phyloP scores from a whole-genome alignment of 2,113 vertebrate species.

The Tauraco erythrolophus region DNA sequence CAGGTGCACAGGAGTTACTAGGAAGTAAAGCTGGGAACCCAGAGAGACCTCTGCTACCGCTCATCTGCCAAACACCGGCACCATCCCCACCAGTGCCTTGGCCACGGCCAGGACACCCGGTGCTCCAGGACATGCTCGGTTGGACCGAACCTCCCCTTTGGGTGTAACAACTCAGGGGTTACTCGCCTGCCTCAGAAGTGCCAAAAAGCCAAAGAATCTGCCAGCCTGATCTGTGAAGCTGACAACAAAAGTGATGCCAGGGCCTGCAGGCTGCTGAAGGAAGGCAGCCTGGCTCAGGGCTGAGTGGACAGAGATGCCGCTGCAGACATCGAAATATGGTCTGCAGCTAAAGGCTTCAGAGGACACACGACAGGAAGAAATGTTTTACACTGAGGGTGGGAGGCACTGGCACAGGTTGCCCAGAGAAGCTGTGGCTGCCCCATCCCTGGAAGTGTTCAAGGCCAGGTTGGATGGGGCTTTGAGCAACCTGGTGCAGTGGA shows the following conservation, averaged over 20 bases:
- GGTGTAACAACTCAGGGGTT: background rate
- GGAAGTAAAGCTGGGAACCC: background rate
- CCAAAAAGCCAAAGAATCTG: background rate
- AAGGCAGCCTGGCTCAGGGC: background rate
- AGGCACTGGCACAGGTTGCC: too few relatives aligned
- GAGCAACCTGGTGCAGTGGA: too few relatives aligned
- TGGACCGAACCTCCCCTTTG: background rate
- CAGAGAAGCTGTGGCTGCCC: too few relatives aligned
- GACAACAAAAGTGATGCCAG: background rate
- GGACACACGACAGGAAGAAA: background rate
- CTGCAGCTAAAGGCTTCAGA: background rate
- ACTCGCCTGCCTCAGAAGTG: background rate
- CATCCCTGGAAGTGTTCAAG: too few relatives aligned
- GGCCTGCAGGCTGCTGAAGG: background rate
- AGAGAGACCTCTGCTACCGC: background rate
- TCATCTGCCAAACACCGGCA: fast-evolving
- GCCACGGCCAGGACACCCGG: too few relatives aligned
- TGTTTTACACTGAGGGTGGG: too few relatives aligned
- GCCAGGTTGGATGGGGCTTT: too few relatives aligned
- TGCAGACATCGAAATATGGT: fast-evolving
- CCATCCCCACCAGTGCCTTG: fast-evolving
- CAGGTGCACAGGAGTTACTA: fast-evolving
- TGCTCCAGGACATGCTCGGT: fast-evolving
- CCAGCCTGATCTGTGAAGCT: background rate
- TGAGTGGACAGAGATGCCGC: background rate